Evolutionary conservation across 1,140 invertebrate species (phyloP), one percentile per base, ranked within the genome.

Genomic region (Ptiloglossa arizonensis): DNA sequence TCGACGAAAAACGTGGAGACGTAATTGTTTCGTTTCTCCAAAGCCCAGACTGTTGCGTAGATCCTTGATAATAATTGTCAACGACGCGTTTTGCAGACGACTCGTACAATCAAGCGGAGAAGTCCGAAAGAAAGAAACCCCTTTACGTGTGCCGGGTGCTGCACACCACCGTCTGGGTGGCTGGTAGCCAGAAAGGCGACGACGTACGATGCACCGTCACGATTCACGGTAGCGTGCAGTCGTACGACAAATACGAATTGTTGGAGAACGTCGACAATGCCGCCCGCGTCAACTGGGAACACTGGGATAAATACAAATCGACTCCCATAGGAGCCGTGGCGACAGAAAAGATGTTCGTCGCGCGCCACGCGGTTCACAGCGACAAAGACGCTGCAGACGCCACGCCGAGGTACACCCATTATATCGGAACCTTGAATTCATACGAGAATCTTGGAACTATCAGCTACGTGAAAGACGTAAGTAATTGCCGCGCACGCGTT

Each of bases 191-290:
- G 79, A 89, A 93, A 89, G 90, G 94, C 85, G 86, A 91, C 80
- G 80, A 90, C 15, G 90, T 89, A 74, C 90, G 89, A 2, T 97
- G 96, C 85, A 94, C 94, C 15, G 95, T 96, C 6, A 94, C 95
- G 11, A 89, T 94, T 38, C 93, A 94, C 66, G 94, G 94, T n/a
- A 93, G 88, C 68, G 94, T 94, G 8, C 93, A 94, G 57, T 92
- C 92, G 35, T 94, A 95, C 79, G 90, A 94, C 1, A 90, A 93
- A 41, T 97, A 96, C 87, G 96, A 97, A 86, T 93, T 97, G 5
- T 90, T 97, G 17, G 94, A 96, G 85, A 97, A 97, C 89, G 94
- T 95, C 64, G 96, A 97, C 78, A 94, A 95, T 66, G 94, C 96
- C n/a, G 96, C 95, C 1, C 93, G 96, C 52, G 92, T 97, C 1